phyloP scores from a whole-genome alignment of 1,140 invertebrate species.

The Maniola jurtina region DNA sequence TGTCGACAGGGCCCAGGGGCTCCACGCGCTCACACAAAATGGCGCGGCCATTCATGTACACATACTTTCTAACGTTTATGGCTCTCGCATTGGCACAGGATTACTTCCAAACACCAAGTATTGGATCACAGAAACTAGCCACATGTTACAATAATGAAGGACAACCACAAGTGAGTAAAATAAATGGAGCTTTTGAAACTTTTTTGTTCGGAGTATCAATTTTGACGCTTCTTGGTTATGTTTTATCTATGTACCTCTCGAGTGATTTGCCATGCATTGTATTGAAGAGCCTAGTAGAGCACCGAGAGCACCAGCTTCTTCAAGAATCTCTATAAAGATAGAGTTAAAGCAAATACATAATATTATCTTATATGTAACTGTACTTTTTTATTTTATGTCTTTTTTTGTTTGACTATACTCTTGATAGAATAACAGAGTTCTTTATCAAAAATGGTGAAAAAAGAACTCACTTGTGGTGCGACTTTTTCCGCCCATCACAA shows the following conservation, averaged over 20 bases:
- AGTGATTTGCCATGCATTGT: neutral
- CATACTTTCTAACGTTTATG: slow-evolving; percentile 52
- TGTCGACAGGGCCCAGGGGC: slow-evolving; percentile 54
- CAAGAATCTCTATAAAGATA: too few species aligned
- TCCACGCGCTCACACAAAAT: slow-evolving; percentile 55
- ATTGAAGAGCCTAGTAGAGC: neutral
- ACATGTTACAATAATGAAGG: slow-evolving; percentile 66
- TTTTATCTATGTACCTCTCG: slow-evolving; percentile 24
- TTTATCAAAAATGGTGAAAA: too few species aligned
- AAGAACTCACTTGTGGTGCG: too few species aligned
- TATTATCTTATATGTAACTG: too few species aligned
- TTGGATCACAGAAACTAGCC: slow-evolving; percentile 60
- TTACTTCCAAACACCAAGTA: slow-evolving; percentile 58
- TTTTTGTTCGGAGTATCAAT: slow-evolving; percentile 48
- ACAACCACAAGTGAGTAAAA: slow-evolving; percentile 63
- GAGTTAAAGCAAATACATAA: too few species aligned
- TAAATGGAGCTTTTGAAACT: slow-evolving; percentile 48
- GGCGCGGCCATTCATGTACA: slow-evolving; percentile 50
- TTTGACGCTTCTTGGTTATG: slow-evolving; percentile 37
- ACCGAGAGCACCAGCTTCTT: too few species aligned
- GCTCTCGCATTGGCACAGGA: slow-evolving; percentile 52
- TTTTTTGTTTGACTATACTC: too few species aligned
- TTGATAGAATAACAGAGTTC: too few species aligned
- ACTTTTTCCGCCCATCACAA: too few species aligned
- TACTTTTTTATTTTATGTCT: too few species aligned